Evolutionary conservation across 2,113 vertebrate species (phyloP), one percentile per base, ranked within the genome.

Genomic region (Cardinalis cardinalis): DNA sequence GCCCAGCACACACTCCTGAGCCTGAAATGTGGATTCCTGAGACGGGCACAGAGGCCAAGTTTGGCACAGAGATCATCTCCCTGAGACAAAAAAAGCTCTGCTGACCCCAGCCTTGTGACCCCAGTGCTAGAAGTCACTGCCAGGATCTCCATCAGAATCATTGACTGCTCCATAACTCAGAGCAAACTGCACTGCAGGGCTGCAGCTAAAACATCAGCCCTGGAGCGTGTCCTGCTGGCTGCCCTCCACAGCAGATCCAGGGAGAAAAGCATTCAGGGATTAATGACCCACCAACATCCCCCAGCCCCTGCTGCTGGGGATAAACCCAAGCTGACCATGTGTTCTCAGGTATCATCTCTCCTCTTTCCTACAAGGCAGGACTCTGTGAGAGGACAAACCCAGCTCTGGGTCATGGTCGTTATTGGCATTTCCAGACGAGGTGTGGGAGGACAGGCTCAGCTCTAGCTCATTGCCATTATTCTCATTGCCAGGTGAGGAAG

Each of bases 31-130:
- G 2, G 29, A 29, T 34, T 59, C 63, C 55, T 13, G 19, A 64
- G 73, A 13, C 0, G 14, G 53, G 32, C 78, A 51, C 41, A 16
- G 26, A 25, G 49, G 38, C 9, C 44, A 38, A 17, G 40, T 0
- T 0, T 5, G 43, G 70, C 41, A 24, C 2, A 1, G 44, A 34
- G n/a, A 81, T 38, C 60, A 36, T 23, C 61, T 52, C 0, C 0
- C 36, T 4, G 23, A 79, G 53, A 36, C 61, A 5, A 23, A 18
- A 60, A 14, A 3, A 13, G 18, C 12, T 0, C 18, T 17, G 32
- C 38, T 18, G 14, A 34, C 36, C 31, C 41, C 31, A 14, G 29
- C 53, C 63, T 59, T 21, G 41, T 28, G 63, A 82, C 21, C 19
- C 19, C 24, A 4, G 1, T 1, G 38, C 15, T 49, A 14, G n/a